Conservation (phyloP, 2,113 vertebrate species). For the Pluvialis apricaria region DNA sequence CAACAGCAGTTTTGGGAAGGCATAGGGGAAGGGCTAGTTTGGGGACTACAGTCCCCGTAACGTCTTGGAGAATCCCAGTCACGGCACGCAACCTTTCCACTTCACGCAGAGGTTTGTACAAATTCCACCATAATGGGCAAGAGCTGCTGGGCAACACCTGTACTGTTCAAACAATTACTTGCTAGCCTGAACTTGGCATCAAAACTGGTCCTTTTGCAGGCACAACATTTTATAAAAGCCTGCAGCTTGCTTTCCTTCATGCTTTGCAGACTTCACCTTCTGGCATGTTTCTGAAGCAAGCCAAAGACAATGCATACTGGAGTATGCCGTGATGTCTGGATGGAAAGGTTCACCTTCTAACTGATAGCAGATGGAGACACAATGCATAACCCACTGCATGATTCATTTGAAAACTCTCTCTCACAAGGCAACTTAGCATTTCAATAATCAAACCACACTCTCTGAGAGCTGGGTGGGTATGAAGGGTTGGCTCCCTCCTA, state of each 20-base stretch:
- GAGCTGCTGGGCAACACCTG: not conserved
- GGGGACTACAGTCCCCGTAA: not conserved
- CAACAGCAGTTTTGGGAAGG: not conserved
- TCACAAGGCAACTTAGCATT: not conserved
- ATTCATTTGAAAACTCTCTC: not conserved
- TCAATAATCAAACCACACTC: not conserved
- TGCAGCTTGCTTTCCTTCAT: not conserved
- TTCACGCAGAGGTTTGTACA: not conserved
- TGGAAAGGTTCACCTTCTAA: slow-evolving; percentile 12
- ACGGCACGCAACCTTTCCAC: not conserved
- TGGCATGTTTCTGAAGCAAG: not conserved
- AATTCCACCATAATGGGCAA: not conserved
- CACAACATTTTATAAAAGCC: not conserved
- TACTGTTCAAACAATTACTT: not conserved
- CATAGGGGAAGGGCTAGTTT: accelerated
- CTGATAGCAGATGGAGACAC: not conserved
- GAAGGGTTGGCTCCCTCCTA: not conserved
- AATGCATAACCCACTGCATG: not conserved
- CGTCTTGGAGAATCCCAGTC: not conserved
- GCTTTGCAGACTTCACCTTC: not conserved
- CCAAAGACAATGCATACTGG: not conserved
- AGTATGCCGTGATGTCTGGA: not conserved
- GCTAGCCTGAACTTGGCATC: not conserved
- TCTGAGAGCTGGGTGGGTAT: not conserved
- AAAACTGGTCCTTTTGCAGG: not conserved